Conservation (phyloP, 2,113 vertebrate genomes). For the Myrmecophaga tridactyla region DNA sequence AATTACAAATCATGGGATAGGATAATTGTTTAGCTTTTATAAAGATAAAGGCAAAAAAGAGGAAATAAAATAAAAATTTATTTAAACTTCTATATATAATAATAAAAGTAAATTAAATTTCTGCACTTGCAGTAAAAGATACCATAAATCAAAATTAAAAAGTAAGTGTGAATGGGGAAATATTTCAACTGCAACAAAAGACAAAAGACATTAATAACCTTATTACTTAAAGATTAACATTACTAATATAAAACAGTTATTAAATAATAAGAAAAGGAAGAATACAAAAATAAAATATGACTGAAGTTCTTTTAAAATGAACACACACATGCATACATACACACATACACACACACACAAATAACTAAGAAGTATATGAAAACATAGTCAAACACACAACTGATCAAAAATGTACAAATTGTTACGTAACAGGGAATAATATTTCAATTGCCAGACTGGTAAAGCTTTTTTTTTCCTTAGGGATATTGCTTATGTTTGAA, state of each 20-base stretch:
- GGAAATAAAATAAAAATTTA: neutral
- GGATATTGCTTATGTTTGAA: neutral
- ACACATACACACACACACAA: neutral
- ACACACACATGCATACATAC: neutral
- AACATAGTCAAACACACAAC: neutral
- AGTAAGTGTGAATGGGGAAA: neutral
- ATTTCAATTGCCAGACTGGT: neutral
- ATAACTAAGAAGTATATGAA: neutral
- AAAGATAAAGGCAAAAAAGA: neutral
- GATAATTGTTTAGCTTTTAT: neutral
- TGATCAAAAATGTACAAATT: neutral
- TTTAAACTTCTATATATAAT: neutral
- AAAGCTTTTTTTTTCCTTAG: neutral
- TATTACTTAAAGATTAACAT: neutral
- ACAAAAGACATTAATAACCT: neutral
- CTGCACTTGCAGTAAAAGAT: neutral
- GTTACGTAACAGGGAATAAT: neutral
- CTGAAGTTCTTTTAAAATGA: neutral
- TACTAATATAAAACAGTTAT: neutral
- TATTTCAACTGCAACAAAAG: neutral
- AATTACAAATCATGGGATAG: neutral
- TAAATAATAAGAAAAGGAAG: neutral
- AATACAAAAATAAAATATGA: neutral
- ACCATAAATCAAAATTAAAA: neutral
- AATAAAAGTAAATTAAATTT: neutral